Percentiles rank a stretch among this genome's conserved stretches.
phyloP scores from a whole-genome alignment of 2,113 vertebrate genomes.

The Chitala chitala region DNA sequence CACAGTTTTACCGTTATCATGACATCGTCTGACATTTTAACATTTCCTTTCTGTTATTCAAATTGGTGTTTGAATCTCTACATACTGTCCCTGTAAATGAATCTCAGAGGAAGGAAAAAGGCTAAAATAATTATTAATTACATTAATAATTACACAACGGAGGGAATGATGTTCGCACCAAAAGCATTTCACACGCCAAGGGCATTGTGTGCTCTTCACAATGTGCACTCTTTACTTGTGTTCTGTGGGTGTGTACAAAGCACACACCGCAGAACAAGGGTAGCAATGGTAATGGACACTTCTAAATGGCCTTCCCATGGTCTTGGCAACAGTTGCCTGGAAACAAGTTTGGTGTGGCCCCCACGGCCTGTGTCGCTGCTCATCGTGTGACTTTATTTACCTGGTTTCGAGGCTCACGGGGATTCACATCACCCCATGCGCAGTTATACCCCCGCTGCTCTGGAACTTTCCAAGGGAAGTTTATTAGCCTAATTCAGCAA shows the following conservation, averaged over 20 bases:
- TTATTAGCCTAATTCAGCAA: conserved; percentile 43
- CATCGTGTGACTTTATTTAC: conserved; percentile 32
- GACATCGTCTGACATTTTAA: conserved; percentile 17
- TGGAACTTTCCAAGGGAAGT: conserved; percentile 36
- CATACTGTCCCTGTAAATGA: neutral
- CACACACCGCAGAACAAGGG: conserved; percentile 27
- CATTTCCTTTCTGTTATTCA: neutral
- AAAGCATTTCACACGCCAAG: neutral
- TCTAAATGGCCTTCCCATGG: conserved; percentile 26
- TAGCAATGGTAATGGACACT: conserved; percentile 37
- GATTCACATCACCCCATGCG: conserved; percentile 35
- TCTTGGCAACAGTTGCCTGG: conserved; percentile 46
- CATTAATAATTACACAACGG: neutral
- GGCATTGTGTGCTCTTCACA: neutral
- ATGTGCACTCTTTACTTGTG: neutral
- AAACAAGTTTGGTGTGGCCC: conserved; percentile 41
- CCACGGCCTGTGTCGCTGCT: conserved; percentile 20
- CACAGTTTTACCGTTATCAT: conserved; percentile 15
- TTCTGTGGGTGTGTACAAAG: conserved; percentile 16
- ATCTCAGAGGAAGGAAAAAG: neutral
- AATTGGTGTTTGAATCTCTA: neutral
- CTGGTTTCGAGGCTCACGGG: conserved; percentile 31
- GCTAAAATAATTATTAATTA: too few species aligned
- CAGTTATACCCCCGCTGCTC: conserved; percentile 36
- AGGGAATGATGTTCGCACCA: neutral